Percentiles rank a stretch among this genome's conserved stretches.
phyloP scores from a whole-genome alignment of 1,140 invertebrate species.

The Atopsyche davidsoni region DNA sequence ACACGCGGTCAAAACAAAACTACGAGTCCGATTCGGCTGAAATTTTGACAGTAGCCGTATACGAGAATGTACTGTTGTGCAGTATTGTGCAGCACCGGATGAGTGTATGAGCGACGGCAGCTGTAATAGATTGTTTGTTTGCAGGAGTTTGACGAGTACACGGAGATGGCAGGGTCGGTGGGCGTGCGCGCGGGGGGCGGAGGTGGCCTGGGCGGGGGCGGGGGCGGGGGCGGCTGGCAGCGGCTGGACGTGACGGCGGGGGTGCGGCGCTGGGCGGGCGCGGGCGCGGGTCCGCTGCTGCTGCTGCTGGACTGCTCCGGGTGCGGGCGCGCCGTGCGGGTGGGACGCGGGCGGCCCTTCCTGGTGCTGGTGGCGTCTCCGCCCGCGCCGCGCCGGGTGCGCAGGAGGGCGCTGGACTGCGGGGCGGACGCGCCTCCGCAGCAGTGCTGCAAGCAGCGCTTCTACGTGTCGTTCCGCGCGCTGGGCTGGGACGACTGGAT shows the following conservation, averaged over 20 bases:
- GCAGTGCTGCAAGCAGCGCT: slow-evolving; percentile 85
- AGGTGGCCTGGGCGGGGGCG: slow-evolving; percentile 52
- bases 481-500: slow-evolving; percentile 95
- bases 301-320: slow-evolving; percentile 78
- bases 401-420: slow-evolving; percentile 77
- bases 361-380: slow-evolving; percentile 68
- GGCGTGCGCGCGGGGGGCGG: slow-evolving; percentile 59
- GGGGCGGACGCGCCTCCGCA: slow-evolving; percentile 60
- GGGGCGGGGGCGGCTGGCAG: slow-evolving; percentile 72
- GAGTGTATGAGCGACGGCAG: too few species aligned
- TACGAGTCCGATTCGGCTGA: too few species aligned
- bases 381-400: slow-evolving; percentile 55
- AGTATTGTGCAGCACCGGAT: too few species aligned
- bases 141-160: slow-evolving; percentile 54
- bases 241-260: slow-evolving; percentile 76
- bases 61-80: too few species aligned
- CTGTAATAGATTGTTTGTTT: slow-evolving; percentile 17
- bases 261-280: slow-evolving; percentile 62
- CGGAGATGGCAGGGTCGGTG: slow-evolving; percentile 63
- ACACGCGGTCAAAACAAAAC: too few species aligned
- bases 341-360: slow-evolving; percentile 71
- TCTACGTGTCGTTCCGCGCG: slow-evolving; percentile 85
- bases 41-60: too few species aligned
- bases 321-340: slow-evolving; percentile 65
- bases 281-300: slow-evolving; percentile 54